A percentile compares a stretch with the other conserved stretches of the same genome.
phyloP scores from a whole-genome alignment of 2,113 vertebrate species.

The Lycaon pictus region DNA sequence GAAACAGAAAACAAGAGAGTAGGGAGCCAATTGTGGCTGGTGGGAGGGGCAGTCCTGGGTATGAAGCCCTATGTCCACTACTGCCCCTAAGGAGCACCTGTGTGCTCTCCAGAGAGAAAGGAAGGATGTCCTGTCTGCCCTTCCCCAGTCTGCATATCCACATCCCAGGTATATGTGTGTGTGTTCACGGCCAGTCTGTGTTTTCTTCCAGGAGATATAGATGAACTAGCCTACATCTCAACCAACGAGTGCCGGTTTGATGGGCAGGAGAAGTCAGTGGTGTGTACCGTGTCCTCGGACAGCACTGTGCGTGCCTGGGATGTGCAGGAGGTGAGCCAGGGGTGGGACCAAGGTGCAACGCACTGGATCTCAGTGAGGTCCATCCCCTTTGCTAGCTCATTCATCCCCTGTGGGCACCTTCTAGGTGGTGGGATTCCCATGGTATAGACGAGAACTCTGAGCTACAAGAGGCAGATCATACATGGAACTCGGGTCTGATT shows the following conservation, averaged over 20 bases:
- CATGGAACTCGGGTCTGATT: background rate
- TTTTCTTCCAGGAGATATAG: conserved; percentile 86
- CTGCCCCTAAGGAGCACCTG: too few species aligned
- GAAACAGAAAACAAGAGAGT: background rate
- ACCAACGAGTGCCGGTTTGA: conserved; percentile 77
- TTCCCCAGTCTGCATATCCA: background rate
- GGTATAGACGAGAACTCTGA: background rate
- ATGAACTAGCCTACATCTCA: conserved; percentile 85
- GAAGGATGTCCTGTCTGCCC: background rate
- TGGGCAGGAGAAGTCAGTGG: conserved; percentile 72
- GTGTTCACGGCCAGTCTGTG: background rate
- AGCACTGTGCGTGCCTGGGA: conserved; percentile 89
- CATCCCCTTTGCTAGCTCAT: background rate
- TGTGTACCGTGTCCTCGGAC: conserved; percentile 89
- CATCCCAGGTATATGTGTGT: background rate
- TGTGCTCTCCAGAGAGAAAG: background rate
- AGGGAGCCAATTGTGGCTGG: background rate
- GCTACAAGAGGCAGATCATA: background rate
- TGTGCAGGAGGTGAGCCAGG: conserved; percentile 84
- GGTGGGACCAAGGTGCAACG: background rate
- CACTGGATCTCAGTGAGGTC: background rate
- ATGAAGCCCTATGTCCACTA: background rate
- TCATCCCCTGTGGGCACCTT: background rate
- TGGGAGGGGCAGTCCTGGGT: background rate
- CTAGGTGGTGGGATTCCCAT: background rate